Conservation (phyloP, 2,113 vertebrate genomes). For the Arenaria interpres region DNA sequence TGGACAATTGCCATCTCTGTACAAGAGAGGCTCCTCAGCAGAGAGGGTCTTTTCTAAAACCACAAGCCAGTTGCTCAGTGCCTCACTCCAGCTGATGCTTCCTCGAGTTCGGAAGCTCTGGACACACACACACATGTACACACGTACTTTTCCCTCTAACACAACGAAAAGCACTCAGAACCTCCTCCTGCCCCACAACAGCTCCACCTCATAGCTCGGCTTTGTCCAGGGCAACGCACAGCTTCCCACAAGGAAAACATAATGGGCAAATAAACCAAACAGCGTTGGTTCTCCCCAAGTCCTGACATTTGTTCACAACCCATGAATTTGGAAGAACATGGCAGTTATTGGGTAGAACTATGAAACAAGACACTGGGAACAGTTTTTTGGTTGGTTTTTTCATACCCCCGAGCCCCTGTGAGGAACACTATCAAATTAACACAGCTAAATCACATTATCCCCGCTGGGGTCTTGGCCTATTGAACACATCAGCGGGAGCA, state of each 20-base stretch:
- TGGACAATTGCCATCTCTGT: not conserved
- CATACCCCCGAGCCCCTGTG: not conserved
- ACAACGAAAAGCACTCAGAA: not conserved
- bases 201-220: not conserved
- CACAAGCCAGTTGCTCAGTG: not conserved
- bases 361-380: not conserved
- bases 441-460: rapidly evolving
- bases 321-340: not conserved
- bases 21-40: not conserved
- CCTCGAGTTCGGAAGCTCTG: not conserved
- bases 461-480: too few relatives aligned
- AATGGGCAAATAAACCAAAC: not conserved
- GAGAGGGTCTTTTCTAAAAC: not conserved
- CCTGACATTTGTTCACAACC: not conserved
- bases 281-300: too few relatives aligned
- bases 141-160: rapidly evolving
- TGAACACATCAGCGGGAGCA: not conserved
- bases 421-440: not conserved
- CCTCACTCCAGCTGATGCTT: not conserved
- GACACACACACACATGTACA: rapidly evolving
- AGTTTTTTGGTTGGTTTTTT: not conserved
- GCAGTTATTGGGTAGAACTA: not conserved
- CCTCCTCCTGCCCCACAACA: not conserved
- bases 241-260: not conserved
- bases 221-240: not conserved